Percentiles rank a stretch among this genome's conserved stretches.
Conservation (phyloP, 2,888 invertebrate genomes). For the Heliothis peltigera region DNA sequence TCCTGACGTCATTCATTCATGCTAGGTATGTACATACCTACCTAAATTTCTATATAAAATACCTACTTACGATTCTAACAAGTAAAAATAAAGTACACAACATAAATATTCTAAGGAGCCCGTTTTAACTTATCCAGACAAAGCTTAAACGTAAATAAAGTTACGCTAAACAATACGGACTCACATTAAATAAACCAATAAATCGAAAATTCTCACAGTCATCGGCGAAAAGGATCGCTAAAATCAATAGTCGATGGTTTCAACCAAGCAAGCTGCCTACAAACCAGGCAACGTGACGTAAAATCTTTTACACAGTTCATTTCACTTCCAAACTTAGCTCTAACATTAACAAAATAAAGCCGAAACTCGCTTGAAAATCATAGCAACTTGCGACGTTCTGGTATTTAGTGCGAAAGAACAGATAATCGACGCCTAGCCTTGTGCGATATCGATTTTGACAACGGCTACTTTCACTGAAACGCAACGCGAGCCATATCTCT, state of each 20-base stretch:
- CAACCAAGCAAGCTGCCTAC: conserved; percentile 67
- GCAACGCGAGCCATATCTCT: conserved; percentile 57
- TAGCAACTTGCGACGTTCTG: conserved; percentile 59
- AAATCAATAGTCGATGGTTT: conserved; percentile 86
- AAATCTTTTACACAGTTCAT: conserved; percentile 35
- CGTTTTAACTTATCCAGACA: not conserved
- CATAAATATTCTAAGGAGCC: not conserved
- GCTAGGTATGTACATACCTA: not conserved
- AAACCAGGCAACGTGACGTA: conserved; percentile 42
- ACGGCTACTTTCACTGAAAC: conserved; percentile 76
- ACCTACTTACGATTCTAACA: conserved; percentile 4
- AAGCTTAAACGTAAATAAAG: conserved; percentile 6
- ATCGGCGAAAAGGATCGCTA: conserved; percentile 74
- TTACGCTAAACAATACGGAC: not conserved
- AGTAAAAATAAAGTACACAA: not conserved
- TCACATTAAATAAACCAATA: conserved; percentile 71
- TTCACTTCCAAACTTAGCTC: conserved; percentile 42
- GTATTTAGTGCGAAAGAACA: conserved; percentile 67
- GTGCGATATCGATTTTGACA: conserved; percentile 90
- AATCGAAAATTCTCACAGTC: conserved; percentile 77
- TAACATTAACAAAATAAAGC: not conserved
- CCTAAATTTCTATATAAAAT: not conserved
- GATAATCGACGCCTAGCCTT: conserved; percentile 90
- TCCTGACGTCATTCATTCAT: too few species aligned
- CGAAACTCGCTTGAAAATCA: conserved; percentile 12